phyloP scores from a whole-genome alignment of 2,113 vertebrate species.

The Oryzias javanicus region DNA sequence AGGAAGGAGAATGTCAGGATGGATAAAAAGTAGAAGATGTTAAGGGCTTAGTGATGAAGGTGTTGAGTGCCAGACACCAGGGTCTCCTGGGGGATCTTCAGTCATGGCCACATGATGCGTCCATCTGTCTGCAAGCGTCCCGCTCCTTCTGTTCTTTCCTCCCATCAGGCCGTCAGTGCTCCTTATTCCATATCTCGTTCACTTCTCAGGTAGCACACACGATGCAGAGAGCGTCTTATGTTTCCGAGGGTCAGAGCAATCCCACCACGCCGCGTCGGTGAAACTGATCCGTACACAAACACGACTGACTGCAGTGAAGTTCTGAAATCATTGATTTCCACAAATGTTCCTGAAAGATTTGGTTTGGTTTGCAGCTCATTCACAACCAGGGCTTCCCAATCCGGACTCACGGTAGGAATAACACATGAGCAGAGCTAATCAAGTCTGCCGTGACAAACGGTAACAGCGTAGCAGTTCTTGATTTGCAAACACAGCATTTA shows the following conservation, averaged over 20 bases:
- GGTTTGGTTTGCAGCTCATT: no score
- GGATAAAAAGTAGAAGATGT: slow-evolving; percentile 19
- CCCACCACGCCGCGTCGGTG: background rate
- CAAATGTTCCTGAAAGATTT: background rate
- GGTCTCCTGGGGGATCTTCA: slow-evolving; percentile 44
- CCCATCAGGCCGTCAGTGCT: slow-evolving; percentile 1
- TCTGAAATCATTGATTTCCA: slow-evolving; percentile 10
- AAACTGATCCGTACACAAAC: slow-evolving; percentile 5
- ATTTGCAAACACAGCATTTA: slow-evolving; percentile 32
- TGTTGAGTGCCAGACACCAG: slow-evolving; percentile 35
- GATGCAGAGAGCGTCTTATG: slow-evolving; percentile 1
- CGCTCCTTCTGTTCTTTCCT: slow-evolving; percentile 14
- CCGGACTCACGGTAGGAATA: slow-evolving; percentile 20
- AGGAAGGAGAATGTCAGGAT: slow-evolving; percentile 1
- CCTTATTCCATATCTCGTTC: slow-evolving; percentile 7
- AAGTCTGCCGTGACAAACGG: slow-evolving; percentile 5
- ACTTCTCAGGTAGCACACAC: slow-evolving; percentile 50
- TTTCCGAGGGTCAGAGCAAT: background rate
- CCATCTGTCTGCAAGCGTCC: slow-evolving; percentile 44
- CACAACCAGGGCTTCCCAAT: no score
- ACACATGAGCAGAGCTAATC: slow-evolving; percentile 10
- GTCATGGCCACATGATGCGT: slow-evolving; percentile 56
- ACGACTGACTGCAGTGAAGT: background rate
- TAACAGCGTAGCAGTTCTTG: slow-evolving; percentile 3
- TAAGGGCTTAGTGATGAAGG: slow-evolving; percentile 20